Evolutionary conservation across 2,888 invertebrate species (phyloP).

Genomic region (Xanthorhoe spadicearia): DNA sequence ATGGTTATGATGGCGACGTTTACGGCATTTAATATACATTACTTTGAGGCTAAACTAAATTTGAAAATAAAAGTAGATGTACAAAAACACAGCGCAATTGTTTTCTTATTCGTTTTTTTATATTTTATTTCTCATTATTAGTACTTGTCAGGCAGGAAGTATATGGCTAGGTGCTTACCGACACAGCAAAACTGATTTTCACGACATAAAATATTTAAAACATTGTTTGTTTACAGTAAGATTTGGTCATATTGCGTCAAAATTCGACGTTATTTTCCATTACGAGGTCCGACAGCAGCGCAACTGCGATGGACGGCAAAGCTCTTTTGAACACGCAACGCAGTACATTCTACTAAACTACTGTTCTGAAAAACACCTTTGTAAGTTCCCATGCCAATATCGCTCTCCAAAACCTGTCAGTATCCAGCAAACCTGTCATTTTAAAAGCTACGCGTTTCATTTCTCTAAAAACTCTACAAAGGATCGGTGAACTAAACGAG

Average conservation of each 20-base stretch:
- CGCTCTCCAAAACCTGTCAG: conserved; percentile 17
- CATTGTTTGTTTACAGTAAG: background rate
- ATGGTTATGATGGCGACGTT: conserved; percentile 71
- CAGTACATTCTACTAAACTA: conserved; percentile 44
- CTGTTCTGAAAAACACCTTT: conserved; percentile 60
- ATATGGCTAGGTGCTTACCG: too few species aligned
- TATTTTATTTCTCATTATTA: background rate
- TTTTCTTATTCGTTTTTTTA: background rate
- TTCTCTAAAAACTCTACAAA: conserved; percentile 6
- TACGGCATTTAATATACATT: conserved; percentile 65
- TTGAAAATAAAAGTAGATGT: background rate
- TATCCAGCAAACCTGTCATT: conserved; percentile 16
- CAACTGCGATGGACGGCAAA: conserved; percentile 68
- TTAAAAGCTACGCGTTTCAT: conserved; percentile 1
- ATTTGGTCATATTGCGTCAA: background rate
- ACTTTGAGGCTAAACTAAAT: conserved; percentile 47
- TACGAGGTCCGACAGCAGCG: background rate
- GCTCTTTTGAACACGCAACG: conserved; percentile 48
- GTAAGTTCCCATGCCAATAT: conserved; percentile 32
- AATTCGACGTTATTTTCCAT: conserved; percentile 4
- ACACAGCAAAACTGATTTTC: too few species aligned
- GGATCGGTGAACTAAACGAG: background rate
- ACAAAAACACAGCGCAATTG: background rate
- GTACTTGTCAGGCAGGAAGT: too few species aligned
- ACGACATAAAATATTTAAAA: background rate